Evolutionary conservation across 2,797 vertebrate genomes (phyloP).

Genomic region (Margarornis squamiger): DNA sequence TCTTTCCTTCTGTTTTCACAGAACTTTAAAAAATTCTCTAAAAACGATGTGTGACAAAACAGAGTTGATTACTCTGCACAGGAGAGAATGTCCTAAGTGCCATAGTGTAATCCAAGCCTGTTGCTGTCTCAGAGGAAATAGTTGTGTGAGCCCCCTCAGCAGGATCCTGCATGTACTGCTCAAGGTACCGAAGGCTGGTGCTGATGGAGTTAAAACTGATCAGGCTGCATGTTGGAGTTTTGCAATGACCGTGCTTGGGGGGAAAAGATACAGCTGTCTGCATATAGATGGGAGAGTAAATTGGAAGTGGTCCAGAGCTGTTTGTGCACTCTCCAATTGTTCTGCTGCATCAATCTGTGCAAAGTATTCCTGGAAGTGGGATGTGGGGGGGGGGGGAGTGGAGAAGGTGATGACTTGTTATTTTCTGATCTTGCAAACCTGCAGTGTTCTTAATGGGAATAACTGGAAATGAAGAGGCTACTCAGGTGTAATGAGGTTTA

Average conservation of each 20-base stretch:
- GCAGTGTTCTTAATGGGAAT: slow-evolving; percentile 12
- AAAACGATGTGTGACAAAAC: neutral
- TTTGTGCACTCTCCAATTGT: neutral
- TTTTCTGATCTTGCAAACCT: slow-evolving; percentile 13
- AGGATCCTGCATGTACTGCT: rapidly evolving
- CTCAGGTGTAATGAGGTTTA: slow-evolving; percentile 63
- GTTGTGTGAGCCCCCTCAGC: rapidly evolving
- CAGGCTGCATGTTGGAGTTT: neutral
- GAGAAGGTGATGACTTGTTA: neutral
- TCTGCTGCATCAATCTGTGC: neutral
- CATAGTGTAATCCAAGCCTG: neutral
- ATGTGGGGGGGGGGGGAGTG: rapidly evolving
- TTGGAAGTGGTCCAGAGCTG: neutral
- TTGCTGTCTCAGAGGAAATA: neutral
- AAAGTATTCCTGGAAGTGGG: neutral
- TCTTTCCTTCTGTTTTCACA: neutral
- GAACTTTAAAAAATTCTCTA: neutral
- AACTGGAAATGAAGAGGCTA: slow-evolving; percentile 56
- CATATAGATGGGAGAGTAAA: neutral
- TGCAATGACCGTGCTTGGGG: neutral
- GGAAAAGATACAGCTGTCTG: neutral
- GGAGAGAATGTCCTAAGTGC: neutral
- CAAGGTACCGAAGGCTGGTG: neutral
- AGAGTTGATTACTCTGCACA: neutral
- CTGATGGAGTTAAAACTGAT: neutral